These are phyloP conservation scores for Diacarnus erythraeanus DNA, from an alignment of 37 sponge, comb jelly and placozoan species.

Conservation along the genomic window DNA sequence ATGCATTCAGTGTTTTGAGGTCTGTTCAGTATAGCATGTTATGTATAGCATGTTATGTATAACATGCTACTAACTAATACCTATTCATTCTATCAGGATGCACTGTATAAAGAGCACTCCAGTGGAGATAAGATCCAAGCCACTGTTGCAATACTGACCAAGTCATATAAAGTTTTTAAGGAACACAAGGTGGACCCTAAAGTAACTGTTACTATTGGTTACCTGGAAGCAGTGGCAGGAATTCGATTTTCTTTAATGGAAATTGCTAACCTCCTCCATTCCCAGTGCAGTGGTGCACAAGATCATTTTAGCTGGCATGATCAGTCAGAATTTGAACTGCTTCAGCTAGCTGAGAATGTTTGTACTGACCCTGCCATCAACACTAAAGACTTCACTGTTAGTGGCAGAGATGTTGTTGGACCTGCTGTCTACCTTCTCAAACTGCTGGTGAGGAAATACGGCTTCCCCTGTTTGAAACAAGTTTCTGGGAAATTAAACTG, in stretches of 20 bases:
- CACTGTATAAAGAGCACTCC: constrained; percentile 41
- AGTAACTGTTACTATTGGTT: neutral
- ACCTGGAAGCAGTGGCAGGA: constrained; percentile 56
- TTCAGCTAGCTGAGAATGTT: constrained; percentile 2
- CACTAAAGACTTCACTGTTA: constrained; percentile 4
- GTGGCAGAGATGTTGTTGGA: constrained; percentile 7
- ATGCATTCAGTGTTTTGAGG: constrained; percentile 79
- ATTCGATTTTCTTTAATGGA: constrained; percentile 48
- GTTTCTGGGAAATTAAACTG: constrained; percentile 25
- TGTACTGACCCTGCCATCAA: constrained; percentile 22
- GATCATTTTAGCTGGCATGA: neutral
- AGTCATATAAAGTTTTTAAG: neutral
- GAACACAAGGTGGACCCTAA: neutral
- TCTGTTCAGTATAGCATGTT: constrained; percentile 5
- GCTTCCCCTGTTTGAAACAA: constrained; percentile 38
- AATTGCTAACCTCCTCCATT: constrained; percentile 33
- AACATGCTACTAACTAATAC: neutral
- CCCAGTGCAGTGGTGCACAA: neutral
- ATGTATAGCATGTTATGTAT: neutral
- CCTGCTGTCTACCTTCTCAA: constrained; percentile 59
- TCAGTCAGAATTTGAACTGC: neutral
- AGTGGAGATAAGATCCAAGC: neutral
- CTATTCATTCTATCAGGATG: constrained; percentile 30
- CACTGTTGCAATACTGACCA: neutral
- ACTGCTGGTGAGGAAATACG: constrained; percentile 60